Evolutionary conservation across 2,113 vertebrate genomes (phyloP).

Genomic region (Eretmochelys imbricata): DNA sequence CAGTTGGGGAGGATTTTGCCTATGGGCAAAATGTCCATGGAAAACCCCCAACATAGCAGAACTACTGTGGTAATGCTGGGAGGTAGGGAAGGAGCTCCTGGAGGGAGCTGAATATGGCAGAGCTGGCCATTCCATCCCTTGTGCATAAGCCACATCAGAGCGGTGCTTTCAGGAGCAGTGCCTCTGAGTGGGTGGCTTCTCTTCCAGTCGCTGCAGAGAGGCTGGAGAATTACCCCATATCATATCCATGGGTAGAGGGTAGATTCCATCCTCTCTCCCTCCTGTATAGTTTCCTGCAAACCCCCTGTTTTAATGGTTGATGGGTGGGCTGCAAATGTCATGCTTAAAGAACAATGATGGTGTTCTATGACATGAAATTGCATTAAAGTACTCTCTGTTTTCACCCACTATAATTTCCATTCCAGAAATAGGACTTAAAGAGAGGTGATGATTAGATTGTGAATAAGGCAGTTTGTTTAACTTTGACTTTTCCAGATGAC

Average conservation of each 20-base stretch:
- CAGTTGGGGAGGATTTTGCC: background rate
- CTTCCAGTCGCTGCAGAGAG: background rate
- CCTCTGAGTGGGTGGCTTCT: background rate
- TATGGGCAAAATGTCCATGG: background rate
- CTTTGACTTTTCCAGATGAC: slow-evolving; percentile 28
- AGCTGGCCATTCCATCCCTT: background rate
- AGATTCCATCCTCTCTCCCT: slow-evolving; percentile 3
- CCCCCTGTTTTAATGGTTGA: background rate
- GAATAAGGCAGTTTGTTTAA: slow-evolving; percentile 35
- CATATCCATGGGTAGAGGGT: background rate
- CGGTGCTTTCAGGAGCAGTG: slow-evolving; percentile 2
- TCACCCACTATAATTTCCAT: slow-evolving; percentile 61
- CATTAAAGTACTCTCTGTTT: slow-evolving; percentile 64
- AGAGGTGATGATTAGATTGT: slow-evolving; percentile 43
- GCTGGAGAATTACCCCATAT: slow-evolving; percentile 24
- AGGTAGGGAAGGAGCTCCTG: background rate
- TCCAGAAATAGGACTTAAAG: slow-evolving; percentile 62
- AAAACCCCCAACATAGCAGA: background rate
- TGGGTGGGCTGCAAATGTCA: slow-evolving; percentile 31
- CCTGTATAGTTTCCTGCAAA: slow-evolving; percentile 29
- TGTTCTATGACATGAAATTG: slow-evolving; percentile 55
- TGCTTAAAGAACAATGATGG: slow-evolving; percentile 59
- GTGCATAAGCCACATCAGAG: background rate
- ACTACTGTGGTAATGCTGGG: background rate
- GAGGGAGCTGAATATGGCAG: background rate